Percentiles rank a stretch among this genome's conserved stretches.
Conservation (phyloP, 2,113 vertebrate genomes). For the Lophius piscatorius region DNA sequence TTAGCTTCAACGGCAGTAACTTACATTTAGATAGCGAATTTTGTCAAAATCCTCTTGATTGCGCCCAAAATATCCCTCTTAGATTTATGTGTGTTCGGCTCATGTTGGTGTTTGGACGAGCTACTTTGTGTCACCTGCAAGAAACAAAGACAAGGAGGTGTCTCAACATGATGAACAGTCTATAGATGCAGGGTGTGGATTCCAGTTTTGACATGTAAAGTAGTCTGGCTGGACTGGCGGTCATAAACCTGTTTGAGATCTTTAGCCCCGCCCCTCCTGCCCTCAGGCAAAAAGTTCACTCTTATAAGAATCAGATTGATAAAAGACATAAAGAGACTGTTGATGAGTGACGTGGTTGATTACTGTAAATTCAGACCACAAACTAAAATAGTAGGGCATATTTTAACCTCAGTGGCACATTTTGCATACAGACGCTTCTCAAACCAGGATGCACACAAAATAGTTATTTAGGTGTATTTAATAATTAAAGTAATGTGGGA, state of each 20-base stretch:
- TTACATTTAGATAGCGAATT: conserved; percentile 68
- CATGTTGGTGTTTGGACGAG: conserved; percentile 28
- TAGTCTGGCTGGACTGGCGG: conserved; percentile 66
- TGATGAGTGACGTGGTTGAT: neutral
- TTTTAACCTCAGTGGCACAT: too few species aligned
- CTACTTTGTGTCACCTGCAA: conserved; percentile 32
- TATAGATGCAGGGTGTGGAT: conserved; percentile 81
- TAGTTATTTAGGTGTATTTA: too few species aligned
- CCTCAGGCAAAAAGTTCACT: conserved; percentile 58
- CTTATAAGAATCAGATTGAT: conserved; percentile 42
- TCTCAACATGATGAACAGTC: conserved; percentile 71
- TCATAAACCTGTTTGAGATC: conserved; percentile 83
- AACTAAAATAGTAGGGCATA: too few species aligned
- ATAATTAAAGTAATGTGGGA: too few species aligned
- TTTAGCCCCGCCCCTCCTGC: conserved; percentile 73
- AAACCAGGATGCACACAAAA: too few species aligned
- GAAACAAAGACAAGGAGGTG: conserved; percentile 70
- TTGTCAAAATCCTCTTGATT: conserved; percentile 52
- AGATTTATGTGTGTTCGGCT: conserved; percentile 31
- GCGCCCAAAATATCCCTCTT: conserved; percentile 44
- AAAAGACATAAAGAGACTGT: conserved; percentile 21
- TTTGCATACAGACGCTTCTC: too few species aligned
- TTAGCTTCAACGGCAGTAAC: conserved; percentile 38
- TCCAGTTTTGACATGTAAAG: conserved; percentile 87
- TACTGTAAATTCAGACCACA: too few species aligned